A percentile compares a stretch with the other conserved stretches of the same genome.
phyloP scores from a whole-genome alignment of 1,140 invertebrate genomes.

The Chironomus tepperi region DNA sequence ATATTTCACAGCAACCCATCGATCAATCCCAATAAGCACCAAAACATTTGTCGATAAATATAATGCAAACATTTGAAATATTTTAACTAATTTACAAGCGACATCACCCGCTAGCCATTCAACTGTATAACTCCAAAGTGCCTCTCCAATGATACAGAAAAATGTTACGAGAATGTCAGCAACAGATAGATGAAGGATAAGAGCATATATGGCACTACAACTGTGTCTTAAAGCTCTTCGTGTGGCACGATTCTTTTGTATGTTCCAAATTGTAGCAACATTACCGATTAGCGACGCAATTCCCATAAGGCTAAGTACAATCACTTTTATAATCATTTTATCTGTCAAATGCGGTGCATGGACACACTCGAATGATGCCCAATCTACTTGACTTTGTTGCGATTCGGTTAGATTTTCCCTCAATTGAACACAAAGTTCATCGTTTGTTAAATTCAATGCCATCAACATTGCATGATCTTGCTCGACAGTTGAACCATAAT shows the following conservation, averaged over 20 bases:
- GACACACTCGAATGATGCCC: slow-evolving; percentile 30
- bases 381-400: background rate
- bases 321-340: slow-evolving; percentile 49
- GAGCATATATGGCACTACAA: slow-evolving; percentile 61
- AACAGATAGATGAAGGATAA: slow-evolving; percentile 65
- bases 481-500: slow-evolving; percentile 12
- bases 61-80: slow-evolving; percentile 68
- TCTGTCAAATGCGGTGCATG: slow-evolving; percentile 55
- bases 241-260: slow-evolving; percentile 48
- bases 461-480: background rate
- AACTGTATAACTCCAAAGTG: slow-evolving; percentile 68
- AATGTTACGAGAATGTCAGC: slow-evolving; percentile 71
- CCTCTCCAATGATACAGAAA: slow-evolving; percentile 70
- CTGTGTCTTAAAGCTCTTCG: slow-evolving; percentile 47
- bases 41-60: slow-evolving; percentile 78
- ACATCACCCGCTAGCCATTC: slow-evolving; percentile 69
- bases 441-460: slow-evolving; percentile 6
- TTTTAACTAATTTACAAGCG: slow-evolving; percentile 73
- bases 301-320: slow-evolving; percentile 57
- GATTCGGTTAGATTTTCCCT: background rate
- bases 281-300: slow-evolving; percentile 64
- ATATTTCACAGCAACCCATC: slow-evolving; percentile 70
- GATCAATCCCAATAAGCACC: slow-evolving; percentile 71
- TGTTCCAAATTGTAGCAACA: slow-evolving; percentile 62
- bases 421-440: slow-evolving; percentile 11